These are phyloP conservation scores for Enteromius thamalakanensis DNA, from an alignment of 2,797 vertebrate species.

Conservation along the genomic window DNA sequence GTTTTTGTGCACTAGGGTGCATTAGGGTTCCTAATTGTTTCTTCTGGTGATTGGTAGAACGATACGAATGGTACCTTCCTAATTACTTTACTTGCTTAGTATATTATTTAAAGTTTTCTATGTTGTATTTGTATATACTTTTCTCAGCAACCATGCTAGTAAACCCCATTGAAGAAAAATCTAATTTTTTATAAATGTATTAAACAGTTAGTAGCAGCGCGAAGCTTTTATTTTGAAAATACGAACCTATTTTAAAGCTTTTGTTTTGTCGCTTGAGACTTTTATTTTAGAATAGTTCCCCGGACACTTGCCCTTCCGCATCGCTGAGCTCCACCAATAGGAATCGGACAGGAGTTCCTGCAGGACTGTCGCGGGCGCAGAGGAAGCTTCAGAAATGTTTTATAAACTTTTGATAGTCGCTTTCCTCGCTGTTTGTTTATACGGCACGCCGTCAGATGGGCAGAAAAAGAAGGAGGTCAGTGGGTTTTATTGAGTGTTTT, in stretches of 20 bases:
- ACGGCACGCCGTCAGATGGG: conserved; percentile 51
- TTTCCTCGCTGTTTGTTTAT: conserved; percentile 56
- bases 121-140: too few species aligned
- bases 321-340: conserved; percentile 62
- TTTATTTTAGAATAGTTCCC: conserved; percentile 44
- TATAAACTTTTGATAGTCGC: conserved; percentile 67
- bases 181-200: too few species aligned
- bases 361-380: conserved; percentile 7
- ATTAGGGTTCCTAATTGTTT: not conserved
- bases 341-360: conserved; percentile 64
- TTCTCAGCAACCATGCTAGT: not conserved
- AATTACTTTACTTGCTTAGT: not conserved
- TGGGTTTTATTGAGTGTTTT: not conserved
- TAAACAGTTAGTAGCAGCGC: not conserved
- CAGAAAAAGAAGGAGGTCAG: conserved; percentile 81
- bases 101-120: not conserved
- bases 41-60: too few species aligned
- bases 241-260: too few species aligned
- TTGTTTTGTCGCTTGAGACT: not conserved
- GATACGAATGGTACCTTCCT: not conserved
- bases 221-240: conserved; percentile 10
- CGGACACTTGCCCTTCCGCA: not conserved
- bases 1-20: too few species aligned
- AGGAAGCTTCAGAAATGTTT: conserved; percentile 66
- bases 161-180: too few species aligned